These are phyloP conservation scores for Saccostrea cuccullata DNA, from an alignment of 1,140 invertebrate species.

Conservation along the genomic window DNA sequence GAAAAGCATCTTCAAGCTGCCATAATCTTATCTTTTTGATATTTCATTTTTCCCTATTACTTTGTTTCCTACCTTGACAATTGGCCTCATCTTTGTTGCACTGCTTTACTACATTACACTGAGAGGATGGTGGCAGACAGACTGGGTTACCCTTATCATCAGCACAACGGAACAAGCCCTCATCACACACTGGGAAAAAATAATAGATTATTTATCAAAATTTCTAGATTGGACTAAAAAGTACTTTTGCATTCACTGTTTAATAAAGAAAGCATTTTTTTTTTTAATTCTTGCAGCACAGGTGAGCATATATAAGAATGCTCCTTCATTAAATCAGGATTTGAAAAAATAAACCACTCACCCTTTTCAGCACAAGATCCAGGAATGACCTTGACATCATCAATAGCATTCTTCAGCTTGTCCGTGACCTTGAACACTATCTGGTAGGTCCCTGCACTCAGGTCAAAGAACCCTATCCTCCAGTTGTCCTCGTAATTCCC, in stretches of 20 bases:
- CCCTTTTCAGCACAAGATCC: constrained; percentile 60
- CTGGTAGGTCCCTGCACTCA: constrained; percentile 59
- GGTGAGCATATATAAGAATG: background rate
- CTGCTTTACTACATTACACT: constrained; percentile 64
- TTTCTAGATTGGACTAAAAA: background rate
- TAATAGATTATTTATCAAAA: background rate
- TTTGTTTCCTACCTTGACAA: constrained; percentile 57
- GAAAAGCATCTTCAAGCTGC: background rate
- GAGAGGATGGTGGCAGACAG: constrained; percentile 57
- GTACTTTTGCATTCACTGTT: too few relatives aligned
- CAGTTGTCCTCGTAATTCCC: constrained; percentile 58
- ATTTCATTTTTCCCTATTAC: background rate
- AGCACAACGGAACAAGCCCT: constrained; percentile 58
- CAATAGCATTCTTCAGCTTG: constrained; percentile 53
- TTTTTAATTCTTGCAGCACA: background rate
- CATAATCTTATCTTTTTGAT: background rate
- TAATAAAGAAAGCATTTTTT: too few relatives aligned
- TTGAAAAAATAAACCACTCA: constrained; percentile 29
- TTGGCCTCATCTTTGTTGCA: constrained; percentile 63
- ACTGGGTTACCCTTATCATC: constrained; percentile 40
- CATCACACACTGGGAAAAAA: constrained; percentile 59
- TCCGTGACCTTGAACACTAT: constrained; percentile 57
- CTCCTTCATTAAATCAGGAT: background rate
- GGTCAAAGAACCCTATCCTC: constrained; percentile 64
- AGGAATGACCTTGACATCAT: constrained; percentile 61